These are phyloP conservation scores for Tupaia chinensis DNA, from an alignment of 2,113 vertebrate genomes.

Conservation along the genomic window DNA sequence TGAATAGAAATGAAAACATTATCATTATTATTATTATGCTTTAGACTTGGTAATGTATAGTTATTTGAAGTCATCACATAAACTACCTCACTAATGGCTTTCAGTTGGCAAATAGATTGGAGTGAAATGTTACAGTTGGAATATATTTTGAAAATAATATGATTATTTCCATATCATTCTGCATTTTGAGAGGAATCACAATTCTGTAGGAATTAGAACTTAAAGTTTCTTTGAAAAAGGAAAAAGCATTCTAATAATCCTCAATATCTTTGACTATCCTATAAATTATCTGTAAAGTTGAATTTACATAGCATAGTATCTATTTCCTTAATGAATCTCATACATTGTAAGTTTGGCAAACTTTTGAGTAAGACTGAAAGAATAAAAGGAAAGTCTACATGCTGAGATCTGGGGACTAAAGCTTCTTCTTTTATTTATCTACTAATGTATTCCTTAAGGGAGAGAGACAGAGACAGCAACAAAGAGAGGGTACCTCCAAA, in stretches of 20 bases:
- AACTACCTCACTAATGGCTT: neutral
- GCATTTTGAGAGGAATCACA: neutral
- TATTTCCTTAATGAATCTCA: neutral
- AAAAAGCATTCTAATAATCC: neutral
- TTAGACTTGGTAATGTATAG: neutral
- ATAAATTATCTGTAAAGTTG: neutral
- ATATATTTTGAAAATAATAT: neutral
- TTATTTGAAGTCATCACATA: neutral
- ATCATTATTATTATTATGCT: neutral
- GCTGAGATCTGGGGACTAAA: neutral
- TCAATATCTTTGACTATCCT: neutral
- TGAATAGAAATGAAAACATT: neutral
- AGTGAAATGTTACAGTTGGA: neutral
- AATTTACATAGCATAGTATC: fast-evolving
- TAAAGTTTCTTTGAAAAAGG: neutral
- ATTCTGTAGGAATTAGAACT: neutral
- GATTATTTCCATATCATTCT: neutral
- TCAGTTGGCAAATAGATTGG: neutral
- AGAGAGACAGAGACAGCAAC: no score
- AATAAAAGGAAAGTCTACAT: neutral
- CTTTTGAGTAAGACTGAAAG: neutral
- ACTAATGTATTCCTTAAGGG: no score
- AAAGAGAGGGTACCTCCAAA: no score
- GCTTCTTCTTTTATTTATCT: neutral
- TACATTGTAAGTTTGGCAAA: neutral